phyloP scores from a whole-genome alignment of 1,140 invertebrate species.

The Rhyzopertha dominica region DNA sequence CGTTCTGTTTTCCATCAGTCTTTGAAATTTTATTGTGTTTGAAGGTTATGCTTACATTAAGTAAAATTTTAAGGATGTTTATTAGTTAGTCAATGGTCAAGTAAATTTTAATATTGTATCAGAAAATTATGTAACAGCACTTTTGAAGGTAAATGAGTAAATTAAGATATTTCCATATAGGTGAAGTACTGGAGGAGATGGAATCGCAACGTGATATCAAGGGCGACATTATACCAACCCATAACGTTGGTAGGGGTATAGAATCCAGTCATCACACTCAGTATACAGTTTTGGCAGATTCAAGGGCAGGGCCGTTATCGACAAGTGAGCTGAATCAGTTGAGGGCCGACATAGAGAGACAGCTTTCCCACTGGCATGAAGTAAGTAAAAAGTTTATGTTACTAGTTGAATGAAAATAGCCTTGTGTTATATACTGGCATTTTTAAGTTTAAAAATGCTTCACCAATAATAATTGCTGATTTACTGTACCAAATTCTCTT shows the following conservation, averaged over 20 bases:
- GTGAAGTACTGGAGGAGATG: constrained; percentile 38
- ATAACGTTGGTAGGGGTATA: constrained; percentile 57
- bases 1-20: too few relatives aligned
- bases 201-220: constrained; percentile 64
- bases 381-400: too few relatives aligned
- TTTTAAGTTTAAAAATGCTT: too few relatives aligned
- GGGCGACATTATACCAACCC: constrained; percentile 67
- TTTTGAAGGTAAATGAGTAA: constrained; percentile 1
- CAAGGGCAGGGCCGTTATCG: constrained; percentile 18
- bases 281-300: constrained; percentile 27
- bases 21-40: too few relatives aligned
- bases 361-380: constrained; percentile 52
- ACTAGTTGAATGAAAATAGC: too few relatives aligned
- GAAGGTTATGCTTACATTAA: too few relatives aligned
- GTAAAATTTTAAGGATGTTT: too few relatives aligned
- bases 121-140: constrained; percentile 6
- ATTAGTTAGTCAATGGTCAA: too few relatives aligned
- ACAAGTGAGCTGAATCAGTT: constrained; percentile 37
- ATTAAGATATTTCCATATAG: constrained; percentile 13
- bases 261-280: constrained; percentile 59
- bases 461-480: too few relatives aligned
- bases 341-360: constrained; percentile 50
- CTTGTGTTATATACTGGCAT: too few relatives aligned
- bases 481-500: too few relatives aligned
- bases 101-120: too few relatives aligned